These are phyloP conservation scores for Drosophila pachea DNA, from an alignment of 1,140 invertebrate genomes.

Conservation along the genomic window DNA sequence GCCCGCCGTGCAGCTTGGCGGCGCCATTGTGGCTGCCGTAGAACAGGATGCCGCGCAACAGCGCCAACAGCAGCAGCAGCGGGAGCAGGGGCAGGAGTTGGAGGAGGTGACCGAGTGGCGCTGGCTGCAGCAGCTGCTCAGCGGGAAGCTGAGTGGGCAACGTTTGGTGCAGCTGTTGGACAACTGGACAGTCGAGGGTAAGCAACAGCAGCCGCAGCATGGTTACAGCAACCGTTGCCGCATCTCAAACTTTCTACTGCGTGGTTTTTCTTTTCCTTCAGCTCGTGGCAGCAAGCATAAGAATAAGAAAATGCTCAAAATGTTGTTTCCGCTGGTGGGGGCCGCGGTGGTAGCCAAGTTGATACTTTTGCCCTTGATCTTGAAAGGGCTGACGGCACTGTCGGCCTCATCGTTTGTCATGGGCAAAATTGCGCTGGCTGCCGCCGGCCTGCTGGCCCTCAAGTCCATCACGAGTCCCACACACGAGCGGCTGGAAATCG, in stretches of 20 bases:
- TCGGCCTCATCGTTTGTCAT: conserved; percentile 82
- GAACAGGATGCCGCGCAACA: conserved; percentile 56
- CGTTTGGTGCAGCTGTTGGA: conserved; percentile 41
- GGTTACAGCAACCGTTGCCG: no score
- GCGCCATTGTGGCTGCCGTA: conserved; percentile 64
- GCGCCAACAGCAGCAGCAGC: conserved; percentile 29
- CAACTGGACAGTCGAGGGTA: conserved; percentile 53
- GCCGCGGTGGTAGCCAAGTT: conserved; percentile 83
- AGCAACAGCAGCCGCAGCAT: neutral
- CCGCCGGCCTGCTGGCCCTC: conserved; percentile 78
- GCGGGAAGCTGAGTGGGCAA: conserved; percentile 34
- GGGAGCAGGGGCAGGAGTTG: conserved; percentile 13
- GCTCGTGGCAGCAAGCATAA: conserved; percentile 65
- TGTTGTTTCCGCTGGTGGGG: conserved; percentile 80
- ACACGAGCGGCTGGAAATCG: conserved; percentile 63
- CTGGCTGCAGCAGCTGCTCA: conserved; percentile 47
- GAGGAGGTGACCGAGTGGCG: conserved; percentile 21
- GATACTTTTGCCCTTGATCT: conserved; percentile 82
- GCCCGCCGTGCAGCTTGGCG: conserved; percentile 53
- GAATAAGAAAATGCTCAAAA: conserved; percentile 65
- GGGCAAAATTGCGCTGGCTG: conserved; percentile 80
- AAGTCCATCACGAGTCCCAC: conserved; percentile 56
- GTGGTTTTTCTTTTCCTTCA: conserved; percentile 19
- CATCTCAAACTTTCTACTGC: neutral
- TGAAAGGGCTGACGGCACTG: conserved; percentile 83